These are phyloP conservation scores for Temnothorax rugatulus DNA, from an alignment of 2,888 invertebrate species.

Conservation along the genomic window DNA sequence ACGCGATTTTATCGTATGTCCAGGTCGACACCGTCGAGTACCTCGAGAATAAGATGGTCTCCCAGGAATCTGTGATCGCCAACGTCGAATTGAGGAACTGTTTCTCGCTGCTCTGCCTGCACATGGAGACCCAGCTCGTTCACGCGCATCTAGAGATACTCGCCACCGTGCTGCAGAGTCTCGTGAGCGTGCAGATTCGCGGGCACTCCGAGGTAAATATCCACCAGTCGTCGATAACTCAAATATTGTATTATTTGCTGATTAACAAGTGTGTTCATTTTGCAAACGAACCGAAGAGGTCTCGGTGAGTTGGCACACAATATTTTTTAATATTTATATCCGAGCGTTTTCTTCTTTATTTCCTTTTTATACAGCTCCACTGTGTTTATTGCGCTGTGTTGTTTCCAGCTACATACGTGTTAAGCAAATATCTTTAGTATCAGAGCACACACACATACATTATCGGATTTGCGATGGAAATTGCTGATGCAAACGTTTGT, in stretches of 20 bases:
- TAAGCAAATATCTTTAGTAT: neutral
- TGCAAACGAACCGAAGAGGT: constrained; percentile 24
- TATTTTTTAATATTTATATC: neutral
- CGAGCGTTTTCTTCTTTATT: neutral
- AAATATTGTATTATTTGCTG: neutral
- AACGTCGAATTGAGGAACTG: constrained; percentile 89
- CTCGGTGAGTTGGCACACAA: constrained; percentile 28
- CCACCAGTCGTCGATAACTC: neutral
- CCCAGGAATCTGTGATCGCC: constrained; percentile 89
- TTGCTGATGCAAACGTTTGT: constrained; percentile 35
- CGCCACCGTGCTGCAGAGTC: constrained; percentile 88
- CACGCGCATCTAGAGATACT: constrained; percentile 89
- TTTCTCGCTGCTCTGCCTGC: constrained; percentile 89
- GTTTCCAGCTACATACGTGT: neutral
- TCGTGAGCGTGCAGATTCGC: constrained; percentile 87
- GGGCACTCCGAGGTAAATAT: constrained; percentile 87
- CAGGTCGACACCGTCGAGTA: constrained; percentile 89
- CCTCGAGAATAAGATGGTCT: constrained; percentile 89
- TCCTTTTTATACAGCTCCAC: neutral
- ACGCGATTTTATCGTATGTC: constrained; percentile 52
- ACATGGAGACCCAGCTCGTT: constrained; percentile 89
- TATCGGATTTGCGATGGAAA: neutral
- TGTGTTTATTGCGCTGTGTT: neutral
- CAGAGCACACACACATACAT: constrained; percentile 29
- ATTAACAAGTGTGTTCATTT: constrained; percentile 43